Evolutionary conservation across 2,888 invertebrate genomes (phyloP).

Genomic region (Lithophane semibrunnea): DNA sequence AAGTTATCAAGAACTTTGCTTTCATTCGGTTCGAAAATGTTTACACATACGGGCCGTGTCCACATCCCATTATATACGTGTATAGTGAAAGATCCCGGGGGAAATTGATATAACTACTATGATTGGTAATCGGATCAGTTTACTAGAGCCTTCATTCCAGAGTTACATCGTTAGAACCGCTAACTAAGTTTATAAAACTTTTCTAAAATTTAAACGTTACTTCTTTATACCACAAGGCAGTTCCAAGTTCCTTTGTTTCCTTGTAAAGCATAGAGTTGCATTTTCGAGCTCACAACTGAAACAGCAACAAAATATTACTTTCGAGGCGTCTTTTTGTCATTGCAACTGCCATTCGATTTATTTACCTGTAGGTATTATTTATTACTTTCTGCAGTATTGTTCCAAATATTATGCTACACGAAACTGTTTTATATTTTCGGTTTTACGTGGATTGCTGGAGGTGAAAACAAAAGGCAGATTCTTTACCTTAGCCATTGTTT

Average conservation of each 20-base stretch:
- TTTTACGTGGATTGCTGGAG: conserved; percentile 12
- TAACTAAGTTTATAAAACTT: conserved; percentile 13
- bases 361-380: conserved; percentile 64
- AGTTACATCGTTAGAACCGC: conserved; percentile 15
- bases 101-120: conserved; percentile 31
- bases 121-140: conserved; percentile 46
- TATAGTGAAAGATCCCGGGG: background rate
- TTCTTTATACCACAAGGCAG: conserved; percentile 17
- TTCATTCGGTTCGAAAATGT: background rate
- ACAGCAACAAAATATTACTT: conserved; percentile 74
- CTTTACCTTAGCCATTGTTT: background rate
- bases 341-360: conserved; percentile 70
- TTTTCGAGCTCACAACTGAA: conserved; percentile 67
- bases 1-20: background rate
- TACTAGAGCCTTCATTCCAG: conserved; percentile 23
- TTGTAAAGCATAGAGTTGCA: conserved; percentile 69
- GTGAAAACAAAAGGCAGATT: conserved; percentile 2
- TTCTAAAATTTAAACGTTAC: background rate
- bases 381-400: conserved; percentile 58
- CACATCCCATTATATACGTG: background rate
- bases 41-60: background rate
- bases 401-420: conserved; percentile 44
- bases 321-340: conserved; percentile 68
- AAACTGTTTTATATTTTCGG: conserved; percentile 43
- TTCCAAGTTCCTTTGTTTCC: conserved; percentile 60